These are phyloP conservation scores for Grammomys surdaster DNA, from an alignment of 2,113 vertebrate species.

Conservation along the genomic window DNA sequence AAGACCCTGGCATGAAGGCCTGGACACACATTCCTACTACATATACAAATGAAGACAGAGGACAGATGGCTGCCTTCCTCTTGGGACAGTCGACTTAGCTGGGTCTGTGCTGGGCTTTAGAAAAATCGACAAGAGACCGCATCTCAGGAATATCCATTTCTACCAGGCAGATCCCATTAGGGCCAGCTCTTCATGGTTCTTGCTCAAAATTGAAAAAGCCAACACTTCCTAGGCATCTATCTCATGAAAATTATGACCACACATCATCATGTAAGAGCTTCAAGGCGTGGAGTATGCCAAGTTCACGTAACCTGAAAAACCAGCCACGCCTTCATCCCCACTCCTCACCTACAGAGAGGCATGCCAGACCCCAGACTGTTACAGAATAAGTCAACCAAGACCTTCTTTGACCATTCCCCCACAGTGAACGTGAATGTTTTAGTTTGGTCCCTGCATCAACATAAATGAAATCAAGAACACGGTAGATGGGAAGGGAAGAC, in stretches of 20 bases:
- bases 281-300: not conserved
- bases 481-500: not conserved
- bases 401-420: not conserved
- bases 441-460: not conserved
- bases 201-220: not conserved
- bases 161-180: not conserved
- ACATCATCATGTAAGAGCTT: not conserved
- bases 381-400: not conserved
- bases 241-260: not conserved
- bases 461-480: constrained; percentile 36
- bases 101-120: not conserved
- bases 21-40: not conserved
- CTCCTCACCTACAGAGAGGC: not conserved
- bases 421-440: not conserved
- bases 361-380: not conserved
- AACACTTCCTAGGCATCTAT: not conserved
- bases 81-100: not conserved
- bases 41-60: not conserved
- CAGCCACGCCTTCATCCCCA: not conserved
- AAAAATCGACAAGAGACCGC: not conserved
- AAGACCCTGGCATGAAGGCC: not conserved
- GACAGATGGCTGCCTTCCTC: not conserved
- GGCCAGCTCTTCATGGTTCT: not conserved
- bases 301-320: not conserved
- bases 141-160: not conserved